These are phyloP conservation scores for Cotesia vestalis DNA, from an alignment of 1,140 invertebrate species.

Conservation along the genomic window DNA sequence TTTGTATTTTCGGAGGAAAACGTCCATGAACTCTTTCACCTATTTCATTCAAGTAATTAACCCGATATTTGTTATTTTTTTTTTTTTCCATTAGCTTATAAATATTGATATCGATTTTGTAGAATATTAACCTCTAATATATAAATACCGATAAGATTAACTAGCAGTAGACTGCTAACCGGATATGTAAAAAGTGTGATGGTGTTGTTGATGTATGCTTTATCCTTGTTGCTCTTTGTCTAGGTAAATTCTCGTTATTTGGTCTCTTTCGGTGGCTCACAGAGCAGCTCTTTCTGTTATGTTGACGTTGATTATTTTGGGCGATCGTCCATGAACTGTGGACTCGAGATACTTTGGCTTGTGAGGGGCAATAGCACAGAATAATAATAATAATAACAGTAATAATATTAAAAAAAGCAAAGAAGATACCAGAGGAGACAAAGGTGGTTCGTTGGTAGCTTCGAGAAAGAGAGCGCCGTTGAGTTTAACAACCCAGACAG, in stretches of 20 bases:
- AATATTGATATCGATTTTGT: no score
- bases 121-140: no score
- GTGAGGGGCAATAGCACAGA: conserved; percentile 13
- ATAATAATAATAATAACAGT: background rate
- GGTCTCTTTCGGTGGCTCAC: no score
- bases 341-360: conserved; percentile 3
- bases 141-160: no score
- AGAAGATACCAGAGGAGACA: conserved; percentile 7
- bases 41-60: background rate
- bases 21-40: conserved; percentile 13
- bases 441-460: background rate
- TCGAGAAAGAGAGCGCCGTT: background rate
- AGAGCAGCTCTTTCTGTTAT: no score
- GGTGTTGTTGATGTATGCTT: no score
- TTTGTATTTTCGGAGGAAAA: conserved; percentile 25
- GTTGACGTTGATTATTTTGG: conserved; percentile 13
- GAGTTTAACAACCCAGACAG: conserved; percentile 24
- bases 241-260: no score
- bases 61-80: background rate
- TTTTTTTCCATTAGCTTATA: no score
- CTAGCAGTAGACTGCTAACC: no score
- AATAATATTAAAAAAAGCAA: background rate
- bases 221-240: no score
- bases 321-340: conserved; percentile 17
- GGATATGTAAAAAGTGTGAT: no score